Evolutionary conservation across 1,140 invertebrate species (phyloP), one percentile per base, ranked within the genome.

Genomic region (Drosophila neocordata): DNA sequence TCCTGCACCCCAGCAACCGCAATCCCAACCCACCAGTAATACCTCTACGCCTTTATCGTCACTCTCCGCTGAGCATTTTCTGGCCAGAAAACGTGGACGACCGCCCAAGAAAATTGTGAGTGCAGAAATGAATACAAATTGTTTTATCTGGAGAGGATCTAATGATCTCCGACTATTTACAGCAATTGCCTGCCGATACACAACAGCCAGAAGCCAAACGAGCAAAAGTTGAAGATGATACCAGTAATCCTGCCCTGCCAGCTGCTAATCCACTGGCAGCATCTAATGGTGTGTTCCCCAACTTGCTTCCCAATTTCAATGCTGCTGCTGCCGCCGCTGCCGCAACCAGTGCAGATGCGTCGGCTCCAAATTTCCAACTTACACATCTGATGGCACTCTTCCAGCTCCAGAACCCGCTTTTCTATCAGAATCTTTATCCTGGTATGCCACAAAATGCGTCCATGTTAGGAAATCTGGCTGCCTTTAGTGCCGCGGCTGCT

Each of bases 91-190:
- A 35, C 87, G 90, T 12, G 90, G 90, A 9, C 62, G 90, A 20
- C 90, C 90, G n/a, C 90, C 90, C 51, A 91, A 91, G 74, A 91
- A 85, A 74, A 91, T 91, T 68, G 90, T 91, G 73, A 88, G 89
- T 70, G 68, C 7, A 37, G 5, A 13, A 13, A 31, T 3, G 4
- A 8, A 9, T 22, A 11, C 7, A 3, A 35, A 15, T 24, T 24
- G n/a, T 0, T 31, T 15, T n/a, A 4, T n/a, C 31, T 44, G 4
- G 18, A n/a, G 37, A 38, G 11, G 44, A 35, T 61, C 7, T 24
- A 52, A 44, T 24, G 2, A 51, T 27, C 0, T 35, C 11, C 35
- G 20, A 12, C 15, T 31, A 6, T 53, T 52, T 70, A 5, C 60
- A 91, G 90, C 77, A 90, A 80, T 59, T 91, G 22, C 90, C 90